Evolutionary conservation across 2,113 vertebrate genomes (phyloP), one percentile per base, ranked within the genome.

Genomic region (Thomomys bottae): DNA sequence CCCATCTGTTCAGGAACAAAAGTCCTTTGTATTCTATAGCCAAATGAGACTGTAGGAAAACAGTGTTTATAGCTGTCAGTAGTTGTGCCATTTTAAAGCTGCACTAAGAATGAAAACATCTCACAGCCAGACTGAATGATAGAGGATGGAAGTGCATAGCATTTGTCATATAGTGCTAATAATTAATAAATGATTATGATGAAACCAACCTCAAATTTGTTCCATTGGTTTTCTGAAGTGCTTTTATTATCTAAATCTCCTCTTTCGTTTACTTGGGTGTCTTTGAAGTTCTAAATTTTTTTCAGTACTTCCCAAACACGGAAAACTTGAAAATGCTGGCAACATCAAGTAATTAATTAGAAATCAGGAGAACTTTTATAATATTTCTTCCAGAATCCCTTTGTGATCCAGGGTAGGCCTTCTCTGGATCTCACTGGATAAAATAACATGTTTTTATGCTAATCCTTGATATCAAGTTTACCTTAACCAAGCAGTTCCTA

Each of bases 91-190:
- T 92, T 92, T 94, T 64, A 93, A 87, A 49, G 23, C 49, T 45
- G 15, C 12, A 42, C 36, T 68, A 90, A 89, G 63, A 92, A 84
- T 82, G 12, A 78, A 87, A 72, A 73, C 9, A 75, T 91, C 57
- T 88, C 83, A 91, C 70, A 89, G 36, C 84, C 82, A 59, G 26
- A 94, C 83, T 94, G 66, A 90, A 84, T 78, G 40, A 90, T 36
- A 67, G 38, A 92, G 45, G 59, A 82, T 54, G 42, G 61, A 90
- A 94, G 21, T 72, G 9, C 28, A 82, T 28, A 87, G 6, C 57
- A 12, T 34, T 78, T 80, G n/a, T 59, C 66, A 84, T 24, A 78
- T 24, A n/a, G 28, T 82, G n/a, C 76, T 40, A 89, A 84, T 84
- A 85, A 83, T 24, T 54, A 92, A 83, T 38, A 90, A 20, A 42